Base-by-base conservation (phyloP, 2,113 vertebrate genomes). In the Pseudorasbora parva region DNA sequence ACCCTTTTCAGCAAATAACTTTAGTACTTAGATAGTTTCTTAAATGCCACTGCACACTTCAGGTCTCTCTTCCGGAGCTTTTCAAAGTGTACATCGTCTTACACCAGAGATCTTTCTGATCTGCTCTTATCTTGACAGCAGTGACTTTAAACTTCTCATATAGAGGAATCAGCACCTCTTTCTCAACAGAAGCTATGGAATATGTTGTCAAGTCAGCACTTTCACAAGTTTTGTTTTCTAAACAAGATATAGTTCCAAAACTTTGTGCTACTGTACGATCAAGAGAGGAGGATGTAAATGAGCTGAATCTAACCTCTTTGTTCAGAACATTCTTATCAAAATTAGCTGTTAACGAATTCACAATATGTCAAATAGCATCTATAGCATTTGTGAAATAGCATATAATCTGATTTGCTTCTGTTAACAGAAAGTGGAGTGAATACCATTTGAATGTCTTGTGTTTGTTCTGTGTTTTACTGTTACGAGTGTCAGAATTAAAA, bases 251-350 rank as follows among this genome's bases (percentile, higher is more conserved):
- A 8, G 5, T 25, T 64, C 60, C 60, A 8, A 64, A 64, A 17
- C 0, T 0, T 14, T 5, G 3, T 27, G 60, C 27, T 17, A 15
- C 2, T 0, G 3, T 15, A 30, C 1, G 14, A 30, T 17, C 14
- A 30, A 30, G 14, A 8, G 60, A 30, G 1, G 60, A 64, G 14
- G 60, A 33, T 3, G 27, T 1, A 64, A 64, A 64, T 17, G 9
- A 25, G 12, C 69, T 41, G n/a, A 72, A 72, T 0, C 69, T 10
- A 72, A 72, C 6, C 21, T 5, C 2, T 43, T 23, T 47, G 69
- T 45, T 25, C 19, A 14, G 17, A 12, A 72, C 41, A 45, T 45
- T 0, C 33, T 41, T 41, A 45, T 47, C 30, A 30, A 33, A 33
- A 33, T 33, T 33, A 33, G 33, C 33, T 33, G n/a, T n/a, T n/a